Evolutionary conservation across 2,113 vertebrate species (phyloP), one percentile per base, ranked within the genome.

Genomic region (Machaerirhynchus nigripectus): DNA sequence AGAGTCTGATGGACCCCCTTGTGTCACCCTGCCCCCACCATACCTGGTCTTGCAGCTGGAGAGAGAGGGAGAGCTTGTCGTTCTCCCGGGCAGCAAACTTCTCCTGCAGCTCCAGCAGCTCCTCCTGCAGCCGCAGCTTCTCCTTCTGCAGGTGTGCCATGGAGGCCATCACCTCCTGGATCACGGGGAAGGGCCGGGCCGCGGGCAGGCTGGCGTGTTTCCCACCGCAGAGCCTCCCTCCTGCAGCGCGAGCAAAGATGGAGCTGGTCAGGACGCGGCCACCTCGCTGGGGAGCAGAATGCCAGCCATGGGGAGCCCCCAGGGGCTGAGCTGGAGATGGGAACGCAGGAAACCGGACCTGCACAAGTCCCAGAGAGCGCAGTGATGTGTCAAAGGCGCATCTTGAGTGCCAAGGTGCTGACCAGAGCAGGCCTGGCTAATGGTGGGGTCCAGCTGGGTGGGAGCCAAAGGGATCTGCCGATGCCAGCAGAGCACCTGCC

Each of bases 31-130:
- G 10, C 57, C 21, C 21, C 20, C 6, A 1, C 21, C 9, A 3
- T 98, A 99, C 99, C 99, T 99, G 98, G 96, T 96, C 97, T 97
- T 96, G 98, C 92, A 98, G 98, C 96, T 98, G 98, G 46, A 93
- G 79, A 47, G 99, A 93, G 57, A 97, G 77, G 61, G 97, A 74
- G 27, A 98, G 97, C 95, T 98, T 98, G 8, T 98, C 95, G 47
- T 96, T 98, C 91, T 99, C 98, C 8, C 39, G 87, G 90, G 97
- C 93, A 84, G 93, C 35, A 30, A 98, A 97, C 87, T 88, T 92
- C 92, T 98, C 97, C 92, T 94, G 97, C 42, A 98, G 81, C 64
- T 86, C 77, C 30, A 91, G 90, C 90, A 98, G 78, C 93, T 98
- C 97, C 79, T 97, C 97, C 84, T 98, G 97, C 22, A 98, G 97